Evolutionary conservation across 2,113 vertebrate species (phyloP).

Genomic region (Spheniscus mendiculus): DNA sequence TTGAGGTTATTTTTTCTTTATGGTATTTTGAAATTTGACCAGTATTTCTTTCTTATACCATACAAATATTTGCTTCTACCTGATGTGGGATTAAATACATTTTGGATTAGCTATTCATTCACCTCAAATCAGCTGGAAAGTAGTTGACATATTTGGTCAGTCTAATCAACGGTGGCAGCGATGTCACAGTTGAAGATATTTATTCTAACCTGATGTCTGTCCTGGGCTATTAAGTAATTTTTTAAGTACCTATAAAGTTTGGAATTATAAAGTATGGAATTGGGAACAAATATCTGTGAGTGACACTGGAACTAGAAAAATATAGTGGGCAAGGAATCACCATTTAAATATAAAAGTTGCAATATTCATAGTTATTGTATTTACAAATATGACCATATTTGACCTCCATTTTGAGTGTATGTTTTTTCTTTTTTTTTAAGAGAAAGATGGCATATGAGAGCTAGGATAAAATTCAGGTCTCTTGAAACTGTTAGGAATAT

Average conservation of each 20-base stretch:
- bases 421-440: background rate
- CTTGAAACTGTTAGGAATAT: background rate
- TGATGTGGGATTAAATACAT: background rate
- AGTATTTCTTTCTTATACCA: background rate
- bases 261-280: background rate
- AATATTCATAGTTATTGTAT: background rate
- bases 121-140: background rate
- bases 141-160: background rate
- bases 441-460: background rate
- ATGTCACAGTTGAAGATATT: background rate
- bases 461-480: background rate
- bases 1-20: background rate
- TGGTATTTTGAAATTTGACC: background rate
- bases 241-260: background rate
- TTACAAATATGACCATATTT: background rate
- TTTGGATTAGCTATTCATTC: background rate
- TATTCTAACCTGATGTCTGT: background rate
- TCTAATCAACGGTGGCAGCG: background rate
- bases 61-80: background rate
- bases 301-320: background rate
- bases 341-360: background rate
- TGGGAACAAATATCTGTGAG: background rate
- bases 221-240: background rate
- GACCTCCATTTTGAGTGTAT: background rate
- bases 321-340: background rate